Percentiles rank a stretch among this genome's conserved stretches.
Conservation (phyloP, 2,797 vertebrate species). For the Spinibarbus caldwelli region DNA sequence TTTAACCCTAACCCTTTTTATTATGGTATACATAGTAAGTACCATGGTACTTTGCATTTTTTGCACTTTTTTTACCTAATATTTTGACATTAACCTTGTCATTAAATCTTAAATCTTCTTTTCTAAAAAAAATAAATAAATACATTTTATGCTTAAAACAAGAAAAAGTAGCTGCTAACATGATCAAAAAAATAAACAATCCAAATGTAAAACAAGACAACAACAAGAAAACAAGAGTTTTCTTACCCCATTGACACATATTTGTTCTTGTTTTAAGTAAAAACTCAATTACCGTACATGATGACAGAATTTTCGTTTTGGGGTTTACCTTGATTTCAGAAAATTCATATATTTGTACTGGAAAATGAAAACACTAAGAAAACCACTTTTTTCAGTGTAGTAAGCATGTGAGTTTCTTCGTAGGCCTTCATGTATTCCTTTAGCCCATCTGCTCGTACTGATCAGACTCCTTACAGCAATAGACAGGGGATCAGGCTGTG, state of each 20-base stretch:
- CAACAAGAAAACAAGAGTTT: no score
- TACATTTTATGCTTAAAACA: no score
- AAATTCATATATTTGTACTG: background rate
- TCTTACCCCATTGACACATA: background rate
- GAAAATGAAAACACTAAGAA: background rate
- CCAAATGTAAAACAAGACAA: no score
- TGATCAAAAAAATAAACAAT: no score
- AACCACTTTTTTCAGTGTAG: background rate
- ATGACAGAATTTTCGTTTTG: background rate
- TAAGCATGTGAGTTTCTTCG: background rate
- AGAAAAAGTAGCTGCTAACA: background rate
- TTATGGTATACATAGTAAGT: background rate
- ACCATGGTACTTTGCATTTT: background rate
- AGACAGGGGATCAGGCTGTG: conserved; percentile 52
- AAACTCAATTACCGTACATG: background rate
- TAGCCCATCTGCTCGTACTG: conserved; percentile 29
- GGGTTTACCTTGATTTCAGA: background rate
- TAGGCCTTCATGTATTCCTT: conserved; percentile 14
- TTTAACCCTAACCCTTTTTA: background rate
- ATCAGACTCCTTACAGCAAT: conserved; percentile 43
- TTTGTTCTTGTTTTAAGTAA: background rate
- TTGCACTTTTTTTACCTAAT: no score
- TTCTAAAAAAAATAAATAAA: no score
- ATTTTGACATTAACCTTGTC: no score
- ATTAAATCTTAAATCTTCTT: no score